Evolutionary conservation across 2,888 invertebrate genomes (phyloP), one percentile per base, ranked within the genome.

Genomic region (Tenthredo scrophulariae): DNA sequence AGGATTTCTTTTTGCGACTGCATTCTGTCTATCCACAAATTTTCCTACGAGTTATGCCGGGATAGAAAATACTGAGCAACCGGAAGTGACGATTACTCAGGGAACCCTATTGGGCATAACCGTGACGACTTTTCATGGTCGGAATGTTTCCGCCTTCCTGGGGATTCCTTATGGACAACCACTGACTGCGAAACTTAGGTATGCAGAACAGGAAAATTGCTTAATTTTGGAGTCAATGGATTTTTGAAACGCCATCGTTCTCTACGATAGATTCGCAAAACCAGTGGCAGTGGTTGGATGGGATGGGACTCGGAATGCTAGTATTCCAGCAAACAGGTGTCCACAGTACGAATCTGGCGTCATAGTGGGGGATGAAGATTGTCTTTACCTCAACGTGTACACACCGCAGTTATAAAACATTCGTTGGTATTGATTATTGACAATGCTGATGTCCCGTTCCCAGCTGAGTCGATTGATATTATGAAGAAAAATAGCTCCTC

Each of bases 341-440:
- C 7, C 72, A 1, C 84, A 84, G 26, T 4, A 3, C 1, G 18
- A 2, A 13, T 6, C 5, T 2, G 9, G 1, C 5, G 70, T 2
- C 0, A 0, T 18, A 6, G n/a, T 29, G 1, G 84, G 70, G 2
- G 22, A 33, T 1, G 84, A 84, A 18, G 84, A 84, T 46, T 84
- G 84, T 50, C 18, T 70, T n/a, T 70, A 46, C n/a, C 5, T 84
- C 2, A 84, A 84, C 15, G 70, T 84, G 0, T 84, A 70, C 46
- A 43, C 46, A 37, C n/a, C n/a, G n/a, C n/a, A n/a, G n/a, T n/a
- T n/a, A n/a, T n/a, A n/a, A n/a, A n/a, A n/a, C n/a, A n/a, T n/a
- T n/a, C n/a, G n/a, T n/a, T n/a, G n/a, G n/a, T n/a, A n/a, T n/a
- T n/a, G n/a, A n/a, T n/a, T n/a, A n/a, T n/a, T n/a, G n/a, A n/a